Conservation (phyloP, 2,113 vertebrate species). For the Hemibates koningsi region DNA sequence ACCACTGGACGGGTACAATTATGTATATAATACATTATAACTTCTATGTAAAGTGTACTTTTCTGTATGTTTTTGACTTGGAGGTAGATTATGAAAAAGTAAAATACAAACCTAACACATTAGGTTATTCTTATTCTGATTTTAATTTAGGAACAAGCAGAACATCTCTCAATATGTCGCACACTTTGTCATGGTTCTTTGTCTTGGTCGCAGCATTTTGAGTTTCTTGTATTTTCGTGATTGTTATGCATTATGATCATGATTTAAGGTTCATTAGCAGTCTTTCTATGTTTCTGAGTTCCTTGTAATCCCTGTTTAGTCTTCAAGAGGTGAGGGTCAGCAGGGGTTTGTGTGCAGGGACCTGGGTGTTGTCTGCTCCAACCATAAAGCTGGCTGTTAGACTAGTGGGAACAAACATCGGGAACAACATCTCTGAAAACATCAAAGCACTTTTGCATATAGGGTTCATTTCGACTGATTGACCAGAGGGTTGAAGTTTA, state of each 20-base stretch:
- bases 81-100: background rate
- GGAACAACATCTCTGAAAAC: background rate
- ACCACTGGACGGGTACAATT: background rate
- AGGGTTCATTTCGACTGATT: background rate
- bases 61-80: background rate
- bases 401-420: background rate
- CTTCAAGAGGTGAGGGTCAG: background rate
- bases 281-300: background rate
- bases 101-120: background rate
- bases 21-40: background rate
- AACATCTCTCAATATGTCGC: background rate
- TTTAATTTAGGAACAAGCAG: background rate
- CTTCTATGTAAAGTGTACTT: background rate
- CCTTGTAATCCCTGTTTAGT: background rate
- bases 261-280: background rate
- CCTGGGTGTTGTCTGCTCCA: background rate
- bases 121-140: background rate
- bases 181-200: background rate
- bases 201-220: background rate
- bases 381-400: background rate
- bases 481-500: background rate
- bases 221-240: background rate
- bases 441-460: background rate
- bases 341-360: background rate
- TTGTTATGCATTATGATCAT: background rate